A percentile compares a stretch with the other conserved stretches of the same genome.
phyloP scores from a whole-genome alignment of 2,888 invertebrate genomes.

The Malacosoma neustria region DNA sequence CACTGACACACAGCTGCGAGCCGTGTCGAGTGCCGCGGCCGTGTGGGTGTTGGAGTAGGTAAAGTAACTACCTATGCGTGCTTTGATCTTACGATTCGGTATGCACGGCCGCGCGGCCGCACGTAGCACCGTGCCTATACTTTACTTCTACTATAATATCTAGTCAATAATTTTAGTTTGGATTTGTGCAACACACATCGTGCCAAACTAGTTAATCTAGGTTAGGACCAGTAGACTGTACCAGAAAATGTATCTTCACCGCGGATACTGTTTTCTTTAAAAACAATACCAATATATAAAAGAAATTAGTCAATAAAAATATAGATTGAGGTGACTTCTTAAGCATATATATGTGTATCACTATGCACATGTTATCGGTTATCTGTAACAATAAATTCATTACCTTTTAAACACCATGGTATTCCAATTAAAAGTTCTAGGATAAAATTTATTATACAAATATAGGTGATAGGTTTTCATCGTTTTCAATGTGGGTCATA shows the following conservation, averaged over 20 bases:
- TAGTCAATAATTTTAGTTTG: constrained; percentile 68
- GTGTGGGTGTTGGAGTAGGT: constrained; percentile 66
- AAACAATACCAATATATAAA: no score
- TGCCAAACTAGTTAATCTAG: constrained; percentile 37
- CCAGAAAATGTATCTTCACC: constrained; percentile 29
- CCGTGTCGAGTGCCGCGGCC: constrained; percentile 28
- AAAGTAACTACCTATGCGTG: constrained; percentile 68
- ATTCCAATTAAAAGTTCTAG: no score
- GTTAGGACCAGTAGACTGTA: constrained; percentile 32
- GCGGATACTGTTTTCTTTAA: constrained; percentile 16
- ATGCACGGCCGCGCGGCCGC: constrained; percentile 67
- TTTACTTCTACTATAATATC: constrained; percentile 67
- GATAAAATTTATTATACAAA: no score
- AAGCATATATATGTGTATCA: no score
- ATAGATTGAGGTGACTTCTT: no score
- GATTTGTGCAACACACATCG: constrained; percentile 66
- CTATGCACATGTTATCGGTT: no score
- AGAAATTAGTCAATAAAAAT: no score
- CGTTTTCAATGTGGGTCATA: no score
- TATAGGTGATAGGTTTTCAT: no score
- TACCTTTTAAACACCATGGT: no score
- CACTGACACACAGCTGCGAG: constrained; percentile 29
- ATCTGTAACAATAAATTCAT: no score
- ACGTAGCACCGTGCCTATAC: constrained; percentile 62
- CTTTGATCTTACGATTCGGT: constrained; percentile 75